These are phyloP conservation scores for Barypeithes pellucidus DNA, from an alignment of 2,888 invertebrate species.

Conservation along the genomic window DNA sequence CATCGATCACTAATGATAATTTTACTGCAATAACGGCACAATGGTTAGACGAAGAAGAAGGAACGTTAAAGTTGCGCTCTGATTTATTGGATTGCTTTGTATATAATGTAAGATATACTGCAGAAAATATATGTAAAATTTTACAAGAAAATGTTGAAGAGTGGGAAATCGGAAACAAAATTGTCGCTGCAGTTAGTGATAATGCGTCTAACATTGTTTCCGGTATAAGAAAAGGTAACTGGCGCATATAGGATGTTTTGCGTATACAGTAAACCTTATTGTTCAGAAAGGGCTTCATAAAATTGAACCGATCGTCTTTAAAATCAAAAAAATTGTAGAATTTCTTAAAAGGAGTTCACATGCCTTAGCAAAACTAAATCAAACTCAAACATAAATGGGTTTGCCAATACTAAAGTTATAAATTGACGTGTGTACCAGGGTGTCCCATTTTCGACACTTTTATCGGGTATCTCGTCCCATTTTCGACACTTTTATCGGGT, in stretches of 20 bases:
- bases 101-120: conserved; percentile 49
- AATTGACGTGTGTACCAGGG: conserved; percentile 2
- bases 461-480: too few relatives aligned
- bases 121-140: conserved; percentile 44
- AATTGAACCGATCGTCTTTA: conserved; percentile 34
- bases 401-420: conserved; percentile 35
- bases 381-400: conserved; percentile 21
- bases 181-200: conserved; percentile 57
- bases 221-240: conserved; percentile 47
- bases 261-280: conserved; percentile 60
- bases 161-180: conserved; percentile 43
- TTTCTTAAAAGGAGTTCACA: conserved; percentile 44
- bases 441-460: too few relatives aligned
- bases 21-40: conserved; percentile 57
- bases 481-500: too few relatives aligned
- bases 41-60: conserved; percentile 42
- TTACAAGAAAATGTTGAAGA: conserved; percentile 17
- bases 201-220: conserved; percentile 54
- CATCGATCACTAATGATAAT: conserved; percentile 58
- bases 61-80: neutral
- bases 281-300: conserved; percentile 56
- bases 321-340: conserved; percentile 53
- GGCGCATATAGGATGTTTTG: conserved; percentile 60
- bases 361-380: conserved; percentile 13
- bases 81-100: conserved; percentile 32